Evolutionary conservation across 2,797 vertebrate genomes (phyloP), one percentile per base, ranked within the genome.

Genomic region (Coreius guichenoti): DNA sequence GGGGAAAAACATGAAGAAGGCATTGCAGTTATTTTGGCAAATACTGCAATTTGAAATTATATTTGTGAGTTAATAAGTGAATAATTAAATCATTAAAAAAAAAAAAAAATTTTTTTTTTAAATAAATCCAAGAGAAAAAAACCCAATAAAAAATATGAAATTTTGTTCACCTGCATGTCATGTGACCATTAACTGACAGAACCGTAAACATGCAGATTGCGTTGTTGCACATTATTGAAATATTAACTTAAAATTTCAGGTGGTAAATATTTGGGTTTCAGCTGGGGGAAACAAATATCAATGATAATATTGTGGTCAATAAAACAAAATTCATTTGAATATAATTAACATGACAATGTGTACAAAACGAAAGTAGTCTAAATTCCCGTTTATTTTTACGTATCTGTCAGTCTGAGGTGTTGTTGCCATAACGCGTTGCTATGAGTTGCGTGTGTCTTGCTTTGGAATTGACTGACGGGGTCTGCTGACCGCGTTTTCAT

Each of bases 1-100:
- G 7, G 83, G 76, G 86, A 75, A 89, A 21, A 47, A 61, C 36
- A 17, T 56, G 9, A 70, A 4, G 7, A 67, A 5, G 13, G 16
- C 16, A 12, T n/a, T 63, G 36, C 26, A 83, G 13, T 75, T 75
- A 54, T 54, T 75, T 54, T 75, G 12, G 51, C 12, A 8, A 63
- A 63, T 68, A 21, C 13, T 36, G 6, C 12, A 1, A 33, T 14
- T 21, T 51, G 9, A 74, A 31, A 31, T 49, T 4, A 73, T 16
- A 49, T 19, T 23, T 33, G 29, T 33, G 5, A 8, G 19, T 23
- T 21, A 21, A 54, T 13, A 13, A 33, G 11, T 9, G 13, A 36
- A 23, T 23, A 3, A 74, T 31, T 6, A 21, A 75, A 51, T 33
- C 5, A 21, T 11, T 2, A 21, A 56, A 43, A 70, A 39, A 23